These are phyloP conservation scores for Sciurus carolinensis DNA, from an alignment of 2,797 vertebrate species.

Conservation along the genomic window DNA sequence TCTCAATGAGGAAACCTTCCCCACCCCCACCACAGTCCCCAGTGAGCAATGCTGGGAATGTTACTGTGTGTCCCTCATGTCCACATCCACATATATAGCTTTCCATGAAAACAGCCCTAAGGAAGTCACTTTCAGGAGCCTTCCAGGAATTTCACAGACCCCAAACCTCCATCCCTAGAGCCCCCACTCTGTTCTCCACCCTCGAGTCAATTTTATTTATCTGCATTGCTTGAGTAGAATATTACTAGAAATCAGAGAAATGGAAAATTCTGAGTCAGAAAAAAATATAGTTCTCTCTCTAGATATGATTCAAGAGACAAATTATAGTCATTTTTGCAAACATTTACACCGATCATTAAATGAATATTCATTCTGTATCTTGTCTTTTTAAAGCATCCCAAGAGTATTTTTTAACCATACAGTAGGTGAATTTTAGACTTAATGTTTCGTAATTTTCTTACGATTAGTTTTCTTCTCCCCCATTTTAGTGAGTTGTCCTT, in stretches of 20 bases:
- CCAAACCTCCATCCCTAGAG: accelerated
- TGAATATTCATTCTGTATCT: neutral
- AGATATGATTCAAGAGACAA: neutral
- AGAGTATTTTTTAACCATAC: neutral
- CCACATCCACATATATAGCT: neutral
- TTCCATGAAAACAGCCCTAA: neutral
- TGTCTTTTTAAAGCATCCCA: neutral
- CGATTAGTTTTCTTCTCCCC: neutral
- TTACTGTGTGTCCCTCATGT: neutral
- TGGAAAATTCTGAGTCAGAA: neutral
- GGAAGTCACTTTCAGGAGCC: neutral
- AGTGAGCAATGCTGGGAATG: too few species aligned
- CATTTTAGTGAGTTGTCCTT: neutral
- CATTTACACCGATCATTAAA: neutral
- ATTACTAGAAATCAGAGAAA: slow-evolving; percentile 31
- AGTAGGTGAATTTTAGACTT: slow-evolving; percentile 65
- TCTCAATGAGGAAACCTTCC: neutral
- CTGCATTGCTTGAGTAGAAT: neutral
- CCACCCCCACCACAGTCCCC: neutral
- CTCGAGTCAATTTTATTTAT: neutral
- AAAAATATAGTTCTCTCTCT: neutral
- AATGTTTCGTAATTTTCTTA: neutral
- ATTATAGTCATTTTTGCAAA: neutral
- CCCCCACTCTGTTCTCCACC: neutral
- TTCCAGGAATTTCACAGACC: neutral